A percentile compares a stretch with the other conserved stretches of the same genome.
Conservation (phyloP, 2,888 invertebrate species). For the Drosophila vallismaia region DNA sequence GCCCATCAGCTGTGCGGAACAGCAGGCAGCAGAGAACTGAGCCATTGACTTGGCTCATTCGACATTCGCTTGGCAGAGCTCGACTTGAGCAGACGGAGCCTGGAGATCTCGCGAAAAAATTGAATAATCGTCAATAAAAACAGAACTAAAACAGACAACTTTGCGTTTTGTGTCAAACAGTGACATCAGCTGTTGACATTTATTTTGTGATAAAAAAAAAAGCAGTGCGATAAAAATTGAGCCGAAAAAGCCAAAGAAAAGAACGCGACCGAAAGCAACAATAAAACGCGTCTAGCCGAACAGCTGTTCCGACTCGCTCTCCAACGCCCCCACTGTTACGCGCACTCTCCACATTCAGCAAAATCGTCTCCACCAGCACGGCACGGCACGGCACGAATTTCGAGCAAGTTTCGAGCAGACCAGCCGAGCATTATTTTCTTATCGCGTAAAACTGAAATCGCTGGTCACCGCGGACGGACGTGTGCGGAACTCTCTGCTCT, state of each 20-base stretch:
- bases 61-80: slow-evolving; percentile 80
- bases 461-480: slow-evolving; percentile 67
- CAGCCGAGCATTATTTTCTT: background rate
- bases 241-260: slow-evolving; percentile 4
- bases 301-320: slow-evolving; percentile 17
- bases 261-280: slow-evolving; percentile 42
- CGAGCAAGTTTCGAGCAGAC: background rate
- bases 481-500: slow-evolving; percentile 33
- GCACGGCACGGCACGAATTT: too few species aligned
- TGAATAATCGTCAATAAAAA: slow-evolving; percentile 11
- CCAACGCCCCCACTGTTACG: background rate
- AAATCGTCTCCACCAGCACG: background rate
- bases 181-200: background rate
- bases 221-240: background rate
- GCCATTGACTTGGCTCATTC: slow-evolving; percentile 22
- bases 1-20: slow-evolving; percentile 67
- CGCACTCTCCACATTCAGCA: slow-evolving; percentile 17
- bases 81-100: slow-evolving; percentile 42
- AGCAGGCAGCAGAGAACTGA: slow-evolving; percentile 61
- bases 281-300: slow-evolving; percentile 16
- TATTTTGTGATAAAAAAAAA: background rate
- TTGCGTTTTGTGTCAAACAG: background rate
- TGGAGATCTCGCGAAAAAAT: slow-evolving; percentile 8
- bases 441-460: slow-evolving; percentile 12
- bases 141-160: slow-evolving; percentile 13